Evolutionary conservation across 1,140 invertebrate species (phyloP), one percentile per base, ranked within the genome.

Genomic region (Chrysoperla carnea): DNA sequence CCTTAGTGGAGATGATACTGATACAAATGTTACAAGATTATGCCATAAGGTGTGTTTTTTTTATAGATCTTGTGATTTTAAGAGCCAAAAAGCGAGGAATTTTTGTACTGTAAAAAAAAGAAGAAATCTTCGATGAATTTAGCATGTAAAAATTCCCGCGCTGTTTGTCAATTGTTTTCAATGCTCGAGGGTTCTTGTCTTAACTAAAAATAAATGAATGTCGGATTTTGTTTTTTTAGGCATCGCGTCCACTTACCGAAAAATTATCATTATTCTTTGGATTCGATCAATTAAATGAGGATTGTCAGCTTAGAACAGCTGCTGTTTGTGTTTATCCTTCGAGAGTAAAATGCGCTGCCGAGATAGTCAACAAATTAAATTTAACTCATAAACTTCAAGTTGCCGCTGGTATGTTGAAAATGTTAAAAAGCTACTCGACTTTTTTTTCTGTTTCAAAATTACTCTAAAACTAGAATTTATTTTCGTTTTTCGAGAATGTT

Each of bases 311-410:
- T 36, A 59, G 62, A 42, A 81, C 79, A 38, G 93, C 79, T 45
- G 90, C 93, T 28, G 86, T 98, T 45, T 98, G 92, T 70, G 88
- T 98, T 5, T 95, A 96, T 66, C 92, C 92, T 6, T 75, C 73
- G 36, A 73, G 81, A 60, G 80, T 95, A 0, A 50, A 63, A 14
- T 78, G 88, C 66, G 84, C 78, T 43, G 66, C 72, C 37, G 56
- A 68, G 42, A 59, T 68, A 7, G 60, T 94, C 2, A 67, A 73
- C 46, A 62, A 63, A 37, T 57, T 79, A 48, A 68, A 71, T 31
- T 59, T 67, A 15, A 44, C 54, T 29, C 51, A 75, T 12, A 58
- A 65, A 44, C 71, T 89, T 37, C 71, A 77, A 46, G 72, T 91
- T 45, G 86, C 84, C 36, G 83, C 85, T 53, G 82, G 82, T 84